phyloP scores from a whole-genome alignment of 2,888 invertebrate species.

The Parnassius smintheus region DNA sequence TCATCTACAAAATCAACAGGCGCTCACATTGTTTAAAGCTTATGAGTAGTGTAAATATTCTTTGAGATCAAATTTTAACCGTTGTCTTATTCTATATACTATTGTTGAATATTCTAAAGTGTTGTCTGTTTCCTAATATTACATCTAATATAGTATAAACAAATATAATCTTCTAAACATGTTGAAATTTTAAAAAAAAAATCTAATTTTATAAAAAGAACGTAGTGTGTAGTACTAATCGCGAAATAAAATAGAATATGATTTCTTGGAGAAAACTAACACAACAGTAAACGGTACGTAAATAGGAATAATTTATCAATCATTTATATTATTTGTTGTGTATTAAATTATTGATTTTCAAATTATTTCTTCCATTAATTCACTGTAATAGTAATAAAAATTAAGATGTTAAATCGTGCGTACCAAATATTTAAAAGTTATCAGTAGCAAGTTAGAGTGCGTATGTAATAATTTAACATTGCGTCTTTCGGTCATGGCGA shows the following conservation, averaged over 20 bases:
- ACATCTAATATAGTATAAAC: slow-evolving; percentile 42
- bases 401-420: too few species aligned
- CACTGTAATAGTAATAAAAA: too few species aligned
- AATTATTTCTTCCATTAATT: background rate
- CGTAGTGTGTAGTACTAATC: background rate
- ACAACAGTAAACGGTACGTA: slow-evolving; percentile 23
- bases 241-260: slow-evolving; percentile 10
- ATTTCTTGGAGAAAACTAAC: slow-evolving; percentile 6
- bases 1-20: slow-evolving; percentile 67
- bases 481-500: slow-evolving; percentile 1
- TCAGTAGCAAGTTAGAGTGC: background rate
- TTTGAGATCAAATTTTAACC: slow-evolving; percentile 50
- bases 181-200: slow-evolving; percentile 3
- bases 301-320: background rate
- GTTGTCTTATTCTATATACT: slow-evolving; percentile 52
- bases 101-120: slow-evolving; percentile 49
- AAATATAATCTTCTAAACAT: slow-evolving; percentile 24
- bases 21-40: slow-evolving; percentile 46
- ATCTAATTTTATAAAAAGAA: background rate
- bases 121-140: slow-evolving; percentile 50
- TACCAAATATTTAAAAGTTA: background rate
- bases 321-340: background rate
- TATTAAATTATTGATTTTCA: background rate
- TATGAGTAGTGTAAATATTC: slow-evolving; percentile 43
- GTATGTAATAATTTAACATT: slow-evolving; percentile 9